Base-by-base conservation (phyloP, 2,888 invertebrate species). In the Monochamus alternatus region DNA sequence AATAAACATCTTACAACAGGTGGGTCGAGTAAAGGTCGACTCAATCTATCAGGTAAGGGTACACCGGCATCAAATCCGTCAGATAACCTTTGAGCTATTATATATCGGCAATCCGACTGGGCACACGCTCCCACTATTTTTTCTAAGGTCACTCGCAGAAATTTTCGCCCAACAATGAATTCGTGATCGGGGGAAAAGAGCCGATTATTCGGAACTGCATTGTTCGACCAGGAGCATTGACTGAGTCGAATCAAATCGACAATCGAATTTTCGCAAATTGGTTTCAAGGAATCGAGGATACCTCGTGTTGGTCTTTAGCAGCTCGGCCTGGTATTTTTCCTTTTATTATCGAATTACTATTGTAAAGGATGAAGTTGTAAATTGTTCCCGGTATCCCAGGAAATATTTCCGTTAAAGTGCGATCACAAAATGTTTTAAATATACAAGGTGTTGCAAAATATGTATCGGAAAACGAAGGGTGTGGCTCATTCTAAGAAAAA, bases 81-180 rank as follows among this genome's bases (percentile, higher is more conserved):
- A 58, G 47, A 47, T 62, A 74, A 68, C 74, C 62, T 74, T 62
- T 69, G 32, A 31, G 55, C 66, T 55, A 74, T 69, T 69, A 68
- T 68, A 71, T 71, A 71, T 52, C 63, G n/a, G 52, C 51, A 38
- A 51, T 38, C 63, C 63, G 63, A 14, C 51, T 47, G 14, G 31
- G 70, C 47, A 4, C 70, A 12, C 62, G 32, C 71, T 63, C 62
- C 71, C 71, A 71, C 63, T 71, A 52, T 71, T 71, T 71, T 63
- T 63, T 55, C 51, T 71, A 71, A 71, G 71, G 71, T 71, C 71
- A 71, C 47, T 51, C 51, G 51, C n/a, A 55, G 55, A 55, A 63
- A 71, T 71, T 71, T 71, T 63, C 47, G 12, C 44, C 60, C 44
- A 30, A 31, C 69, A 31, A 47, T 68, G 62, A 63, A 71, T 32